Evolutionary conservation across 2,888 invertebrate species (phyloP).

Genomic region (Scotopteryx bipunctaria): DNA sequence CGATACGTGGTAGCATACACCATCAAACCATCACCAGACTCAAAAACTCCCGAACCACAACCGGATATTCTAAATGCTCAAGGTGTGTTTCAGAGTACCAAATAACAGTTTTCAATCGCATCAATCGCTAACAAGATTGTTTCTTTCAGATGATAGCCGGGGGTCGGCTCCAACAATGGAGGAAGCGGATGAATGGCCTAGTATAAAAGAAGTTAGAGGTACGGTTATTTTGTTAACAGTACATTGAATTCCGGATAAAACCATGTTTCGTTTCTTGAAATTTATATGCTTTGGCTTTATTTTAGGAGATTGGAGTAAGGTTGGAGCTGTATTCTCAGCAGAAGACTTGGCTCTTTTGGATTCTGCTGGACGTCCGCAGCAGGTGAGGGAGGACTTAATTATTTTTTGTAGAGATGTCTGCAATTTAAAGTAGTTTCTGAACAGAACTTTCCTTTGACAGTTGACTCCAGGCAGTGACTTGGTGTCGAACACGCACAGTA

Average conservation of each 20-base stretch:
- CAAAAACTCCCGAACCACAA: constrained; percentile 85
- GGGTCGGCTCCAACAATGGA: constrained; percentile 52
- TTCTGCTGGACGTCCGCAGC: constrained; percentile 66
- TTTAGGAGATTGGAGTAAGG: constrained; percentile 72
- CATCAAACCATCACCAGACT: constrained; percentile 86
- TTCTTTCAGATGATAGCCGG: constrained; percentile 65
- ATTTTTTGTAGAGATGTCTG: no score
- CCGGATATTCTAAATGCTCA: constrained; percentile 92
- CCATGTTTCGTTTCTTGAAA: neutral
- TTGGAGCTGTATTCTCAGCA: constrained; percentile 78
- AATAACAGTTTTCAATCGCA: neutral
- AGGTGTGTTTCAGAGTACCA: constrained; percentile 73
- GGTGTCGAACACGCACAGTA: constrained; percentile 44
- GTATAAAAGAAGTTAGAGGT: constrained; percentile 77
- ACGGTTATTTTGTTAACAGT: constrained; percentile 16
- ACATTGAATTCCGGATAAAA: neutral
- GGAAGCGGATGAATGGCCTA: constrained; percentile 76
- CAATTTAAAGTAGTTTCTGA: no score
- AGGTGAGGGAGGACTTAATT: constrained; percentile 58
- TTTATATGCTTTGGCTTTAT: constrained; percentile 17
- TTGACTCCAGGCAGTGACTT: constrained; percentile 65
- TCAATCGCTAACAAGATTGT: neutral
- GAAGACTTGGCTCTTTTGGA: constrained; percentile 76
- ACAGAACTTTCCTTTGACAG: constrained; percentile 47
- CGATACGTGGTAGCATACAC: constrained; percentile 94